Evolutionary conservation across 2,888 invertebrate species (phyloP), one percentile per base, ranked within the genome.

Genomic region (Melanostoma mellinum): DNA sequence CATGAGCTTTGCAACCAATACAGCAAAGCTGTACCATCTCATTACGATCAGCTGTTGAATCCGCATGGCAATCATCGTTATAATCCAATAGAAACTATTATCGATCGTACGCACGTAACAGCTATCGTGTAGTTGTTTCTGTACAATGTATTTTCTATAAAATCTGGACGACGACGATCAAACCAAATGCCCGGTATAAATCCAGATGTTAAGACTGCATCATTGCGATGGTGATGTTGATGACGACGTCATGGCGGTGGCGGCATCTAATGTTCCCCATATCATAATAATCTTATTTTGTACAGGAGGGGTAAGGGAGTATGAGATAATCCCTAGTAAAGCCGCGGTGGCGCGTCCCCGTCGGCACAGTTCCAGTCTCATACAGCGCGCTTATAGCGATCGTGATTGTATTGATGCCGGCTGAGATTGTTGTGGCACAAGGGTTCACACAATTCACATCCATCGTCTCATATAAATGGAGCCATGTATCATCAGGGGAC

Each of bases 111-210:
- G 44, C 61, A 68, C 32, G 63, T 68, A 44, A 56, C 40, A 63
- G 4, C 55, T 50, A 60, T 71, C 10, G 32, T 55, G 35, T 38
- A 35, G 6, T 60, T 32, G 10, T 60, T 55, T 61, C 48, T 10
- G 85, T 86, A 20, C 20, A 20, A 20, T 20, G 20, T 20, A 85
- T 86, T 88, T 85, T 86, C 85, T 87, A 87, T 88, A 87, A 88
- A 87, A 86, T 86, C 87, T 87, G 87, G 87, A 87, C 87, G 77
- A 87, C 87, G 77, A 55, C 32, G 53, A 73, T 42, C 35, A 52
- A 63, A 55, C 55, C n/a, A 32, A 79, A 86, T 86, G 85, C 78
- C 85, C 67, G 68, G 69, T 61, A 63, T 10, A 3, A 10, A 74
- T 79, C 76, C 82, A 85, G 86, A 87, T 86, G 86, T 87, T 86